Percentiles rank a stretch among this genome's conserved stretches.
Evolutionary conservation across 2,888 invertebrate genomes (phyloP).

Genomic region (Resseliella maxima): DNA sequence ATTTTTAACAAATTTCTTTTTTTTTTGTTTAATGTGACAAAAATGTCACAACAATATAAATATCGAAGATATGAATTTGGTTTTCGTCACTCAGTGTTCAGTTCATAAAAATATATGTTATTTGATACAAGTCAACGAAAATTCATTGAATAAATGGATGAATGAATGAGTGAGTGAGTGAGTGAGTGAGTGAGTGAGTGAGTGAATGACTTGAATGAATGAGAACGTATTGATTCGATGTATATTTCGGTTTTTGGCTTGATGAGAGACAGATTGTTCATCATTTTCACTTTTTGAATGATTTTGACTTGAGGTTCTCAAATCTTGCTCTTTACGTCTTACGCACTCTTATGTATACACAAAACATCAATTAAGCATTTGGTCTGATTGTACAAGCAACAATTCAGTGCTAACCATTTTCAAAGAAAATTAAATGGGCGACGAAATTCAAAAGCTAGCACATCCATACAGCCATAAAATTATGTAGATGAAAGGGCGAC

Average conservation of each 20-base stretch:
- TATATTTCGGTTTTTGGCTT: background rate
- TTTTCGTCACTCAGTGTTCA: too few relatives aligned
- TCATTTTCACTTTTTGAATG: background rate
- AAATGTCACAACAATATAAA: too few relatives aligned
- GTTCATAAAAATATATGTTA: too few relatives aligned
- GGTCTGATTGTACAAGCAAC: conserved; percentile 28
- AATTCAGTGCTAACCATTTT: background rate
- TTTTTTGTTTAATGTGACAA: too few relatives aligned
- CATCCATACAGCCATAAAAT: background rate
- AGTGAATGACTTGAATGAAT: background rate
- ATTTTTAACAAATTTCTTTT: background rate
- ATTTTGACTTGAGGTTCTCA: background rate
- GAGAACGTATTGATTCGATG: conserved; percentile 11
- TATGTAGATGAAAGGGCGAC: background rate
- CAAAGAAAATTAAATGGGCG: conserved; percentile 48
- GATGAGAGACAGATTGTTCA: background rate
- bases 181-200: background rate
- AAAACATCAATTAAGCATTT: background rate
- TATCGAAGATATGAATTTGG: too few relatives aligned
- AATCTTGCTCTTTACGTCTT: background rate
- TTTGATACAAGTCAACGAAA: too few relatives aligned
- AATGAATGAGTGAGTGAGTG: background rate
- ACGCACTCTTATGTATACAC: background rate
- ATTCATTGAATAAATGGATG: background rate
- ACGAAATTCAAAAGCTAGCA: background rate